Percentiles rank a stretch among this genome's conserved stretches.
phyloP scores from a whole-genome alignment of 2,113 vertebrate species.

The Sinosuthora webbiana region DNA sequence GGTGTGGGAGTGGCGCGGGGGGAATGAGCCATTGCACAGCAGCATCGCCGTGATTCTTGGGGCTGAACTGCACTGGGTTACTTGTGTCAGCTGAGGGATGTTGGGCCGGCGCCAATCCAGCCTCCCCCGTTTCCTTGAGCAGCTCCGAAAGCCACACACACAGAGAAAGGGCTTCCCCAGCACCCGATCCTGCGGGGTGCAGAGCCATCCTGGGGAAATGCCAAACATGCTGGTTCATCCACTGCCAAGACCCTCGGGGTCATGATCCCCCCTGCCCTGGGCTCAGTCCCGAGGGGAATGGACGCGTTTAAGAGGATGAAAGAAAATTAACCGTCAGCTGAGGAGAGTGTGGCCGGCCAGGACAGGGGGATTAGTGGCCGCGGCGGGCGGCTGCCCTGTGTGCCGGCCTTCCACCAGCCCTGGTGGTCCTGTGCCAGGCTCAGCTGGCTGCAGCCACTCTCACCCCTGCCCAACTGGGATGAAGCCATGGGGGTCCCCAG shows the following conservation, averaged over 20 bases:
- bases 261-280: accelerated
- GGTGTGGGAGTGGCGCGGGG: background rate
- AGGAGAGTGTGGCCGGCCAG: constrained; percentile 11
- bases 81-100: background rate
- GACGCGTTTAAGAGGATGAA: constrained; percentile 53
- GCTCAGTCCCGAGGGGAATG: background rate
- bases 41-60: background rate
- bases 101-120: background rate
- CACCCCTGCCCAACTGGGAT: accelerated
- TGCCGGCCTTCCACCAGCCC: background rate
- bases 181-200: accelerated
- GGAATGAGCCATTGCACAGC: background rate
- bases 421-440: background rate
- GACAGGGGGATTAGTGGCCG: background rate
- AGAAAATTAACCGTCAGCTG: constrained; percentile 43
- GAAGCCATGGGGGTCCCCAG: background rate
- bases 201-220: background rate
- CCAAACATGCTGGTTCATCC: background rate
- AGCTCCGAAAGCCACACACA: background rate
- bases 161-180: background rate
- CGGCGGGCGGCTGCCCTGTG: accelerated
- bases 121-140: background rate
- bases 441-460: accelerated
- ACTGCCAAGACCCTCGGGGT: background rate
- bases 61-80: background rate